Conservation (phyloP, 2,888 invertebrate genomes). For the Nezara viridula region DNA sequence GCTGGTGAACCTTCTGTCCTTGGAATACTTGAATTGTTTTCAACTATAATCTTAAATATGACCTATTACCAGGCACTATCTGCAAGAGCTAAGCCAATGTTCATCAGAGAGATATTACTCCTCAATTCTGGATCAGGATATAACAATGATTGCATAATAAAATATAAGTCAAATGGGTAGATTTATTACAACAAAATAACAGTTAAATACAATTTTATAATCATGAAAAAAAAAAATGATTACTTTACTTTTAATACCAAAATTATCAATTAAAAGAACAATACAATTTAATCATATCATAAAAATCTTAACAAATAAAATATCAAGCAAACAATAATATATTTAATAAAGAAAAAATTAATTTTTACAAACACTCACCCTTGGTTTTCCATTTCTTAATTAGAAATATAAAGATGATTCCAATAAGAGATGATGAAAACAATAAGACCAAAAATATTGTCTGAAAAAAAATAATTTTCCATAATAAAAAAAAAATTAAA, state of each 20-base stretch:
- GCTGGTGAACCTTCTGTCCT: too few relatives aligned
- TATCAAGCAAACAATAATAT: too few relatives aligned
- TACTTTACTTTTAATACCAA: neutral
- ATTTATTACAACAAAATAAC: too few relatives aligned
- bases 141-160: too few relatives aligned
- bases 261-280: neutral
- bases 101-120: too few relatives aligned
- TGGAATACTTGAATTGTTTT: too few relatives aligned
- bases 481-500: neutral
- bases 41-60: too few relatives aligned
- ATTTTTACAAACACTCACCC: conserved; percentile 63
- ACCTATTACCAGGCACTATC: too few relatives aligned
- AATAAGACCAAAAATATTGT: conserved; percentile 41
- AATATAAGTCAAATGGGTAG: too few relatives aligned
- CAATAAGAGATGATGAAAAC: conserved; percentile 34
- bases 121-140: too few relatives aligned
- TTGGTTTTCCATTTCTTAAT: conserved; percentile 71
- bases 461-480: neutral
- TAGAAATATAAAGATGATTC: conserved; percentile 65
- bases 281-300: neutral
- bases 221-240: neutral
- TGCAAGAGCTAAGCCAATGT: too few relatives aligned
- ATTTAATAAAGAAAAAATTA: neutral
- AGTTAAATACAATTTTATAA: neutral
- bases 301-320: neutral